Evolutionary conservation across 2,797 vertebrate species (phyloP).

Genomic region (Acanthis flammea): DNA sequence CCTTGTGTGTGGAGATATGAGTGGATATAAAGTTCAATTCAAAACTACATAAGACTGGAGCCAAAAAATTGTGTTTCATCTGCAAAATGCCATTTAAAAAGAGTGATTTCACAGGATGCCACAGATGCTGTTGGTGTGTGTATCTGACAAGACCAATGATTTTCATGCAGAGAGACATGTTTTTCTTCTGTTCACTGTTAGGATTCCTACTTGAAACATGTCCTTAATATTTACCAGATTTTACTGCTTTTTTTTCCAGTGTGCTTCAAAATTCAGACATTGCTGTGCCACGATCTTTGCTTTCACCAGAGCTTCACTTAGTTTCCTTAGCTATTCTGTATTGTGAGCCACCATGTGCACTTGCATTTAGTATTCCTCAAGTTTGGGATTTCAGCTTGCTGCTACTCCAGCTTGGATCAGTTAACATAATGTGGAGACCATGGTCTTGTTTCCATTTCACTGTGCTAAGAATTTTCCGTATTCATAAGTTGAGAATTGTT

Average conservation of each 20-base stretch:
- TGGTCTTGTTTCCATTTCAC: neutral
- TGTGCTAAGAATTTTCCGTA: neutral
- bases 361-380: neutral
- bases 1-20: neutral
- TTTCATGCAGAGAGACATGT: neutral
- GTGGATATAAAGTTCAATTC: neutral
- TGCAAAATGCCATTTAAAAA: constrained; percentile 41
- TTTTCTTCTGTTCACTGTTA: constrained; percentile 22
- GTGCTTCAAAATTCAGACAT: neutral
- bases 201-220: neutral
- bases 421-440: neutral
- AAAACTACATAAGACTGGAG: neutral
- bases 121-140: constrained; percentile 44
- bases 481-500: neutral
- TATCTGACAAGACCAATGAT: constrained; percentile 43
- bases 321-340: neutral
- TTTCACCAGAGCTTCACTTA: neutral
- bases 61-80: constrained; percentile 50
- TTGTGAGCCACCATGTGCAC: neutral
- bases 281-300: neutral
- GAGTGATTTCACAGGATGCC: constrained; percentile 44
- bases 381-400: neutral
- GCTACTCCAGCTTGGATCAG: neutral
- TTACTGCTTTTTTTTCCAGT: neutral
- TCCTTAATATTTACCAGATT: constrained; percentile 13